phyloP scores from a whole-genome alignment of 35 echinoderm and acorn worm genomes.

The Strongylocentrotus purpuratus region DNA sequence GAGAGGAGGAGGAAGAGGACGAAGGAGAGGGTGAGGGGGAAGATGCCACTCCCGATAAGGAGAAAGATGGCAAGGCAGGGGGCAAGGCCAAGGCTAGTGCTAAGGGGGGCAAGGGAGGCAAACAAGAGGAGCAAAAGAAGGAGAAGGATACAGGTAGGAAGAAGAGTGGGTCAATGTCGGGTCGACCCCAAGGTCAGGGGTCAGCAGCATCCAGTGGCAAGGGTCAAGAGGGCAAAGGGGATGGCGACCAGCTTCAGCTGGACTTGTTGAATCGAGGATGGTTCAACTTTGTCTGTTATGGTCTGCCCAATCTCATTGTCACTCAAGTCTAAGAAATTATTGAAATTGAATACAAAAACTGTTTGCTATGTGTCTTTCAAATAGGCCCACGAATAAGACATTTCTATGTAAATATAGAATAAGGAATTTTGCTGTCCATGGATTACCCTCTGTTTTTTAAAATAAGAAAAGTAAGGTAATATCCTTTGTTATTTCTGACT shows the following conservation, averaged over 20 bases:
- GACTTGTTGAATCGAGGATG: conserved; percentile 74
- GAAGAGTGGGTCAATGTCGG: conserved; percentile 36
- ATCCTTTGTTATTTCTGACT: too few relatives aligned
- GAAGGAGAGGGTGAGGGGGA: conserved; percentile 65
- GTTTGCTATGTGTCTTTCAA: too few relatives aligned
- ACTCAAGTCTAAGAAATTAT: conserved; percentile 53
- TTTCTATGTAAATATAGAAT: too few relatives aligned
- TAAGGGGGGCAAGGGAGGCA: conserved; percentile 54
- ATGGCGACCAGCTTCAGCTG: conserved; percentile 48
- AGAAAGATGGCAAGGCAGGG: background rate
- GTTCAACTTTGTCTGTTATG: conserved; percentile 98
- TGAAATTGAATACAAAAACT: background rate
- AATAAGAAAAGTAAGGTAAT: too few relatives aligned
- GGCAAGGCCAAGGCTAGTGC: conserved; percentile 56
- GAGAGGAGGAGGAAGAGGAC: conserved; percentile 76
- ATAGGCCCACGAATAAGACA: too few relatives aligned
- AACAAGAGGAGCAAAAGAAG: conserved; percentile 53
- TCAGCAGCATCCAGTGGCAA: background rate
- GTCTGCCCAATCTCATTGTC: conserved; percentile 90
- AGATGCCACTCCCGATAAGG: conserved; percentile 40
- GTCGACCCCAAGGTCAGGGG: conserved; percentile 24
- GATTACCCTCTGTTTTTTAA: too few relatives aligned
- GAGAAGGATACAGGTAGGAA: conserved; percentile 34
- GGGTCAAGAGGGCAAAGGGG: conserved; percentile 43
- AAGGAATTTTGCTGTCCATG: too few relatives aligned